These are phyloP conservation scores for Lasioglossum vierecki DNA, from an alignment of 2,888 invertebrate genomes.

Conservation along the genomic window DNA sequence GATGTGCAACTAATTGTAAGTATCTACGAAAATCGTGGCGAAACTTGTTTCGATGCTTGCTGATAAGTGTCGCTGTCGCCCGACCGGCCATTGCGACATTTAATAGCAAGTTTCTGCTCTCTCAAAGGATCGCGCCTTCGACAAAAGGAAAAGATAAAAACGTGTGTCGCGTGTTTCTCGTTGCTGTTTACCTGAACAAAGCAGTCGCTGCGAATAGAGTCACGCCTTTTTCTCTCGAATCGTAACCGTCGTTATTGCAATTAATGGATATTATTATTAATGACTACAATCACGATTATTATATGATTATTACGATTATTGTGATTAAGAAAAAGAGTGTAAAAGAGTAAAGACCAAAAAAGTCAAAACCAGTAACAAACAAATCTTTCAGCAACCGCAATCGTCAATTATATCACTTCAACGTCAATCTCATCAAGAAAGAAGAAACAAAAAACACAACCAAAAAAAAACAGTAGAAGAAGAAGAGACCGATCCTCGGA, in stretches of 20 bases:
- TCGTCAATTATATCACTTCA: constrained; percentile 80
- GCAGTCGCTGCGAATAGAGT: constrained; percentile 6
- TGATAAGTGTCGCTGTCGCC: constrained; percentile 19
- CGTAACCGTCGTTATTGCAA: constrained; percentile 11
- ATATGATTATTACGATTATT: constrained; percentile 74
- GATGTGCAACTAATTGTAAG: constrained; percentile 23
- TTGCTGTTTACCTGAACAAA: constrained; percentile 20
- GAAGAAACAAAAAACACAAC: constrained; percentile 74
- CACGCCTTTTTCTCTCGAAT: constrained; percentile 19
- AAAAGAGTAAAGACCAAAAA: constrained; percentile 72
- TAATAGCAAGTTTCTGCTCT: not conserved
- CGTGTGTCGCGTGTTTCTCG: not conserved
- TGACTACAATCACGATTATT: constrained; percentile 38
- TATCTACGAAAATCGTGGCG: constrained; percentile 8
- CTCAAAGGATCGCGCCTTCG: not conserved
- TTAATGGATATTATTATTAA: constrained; percentile 19
- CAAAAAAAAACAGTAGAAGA: constrained; percentile 63
- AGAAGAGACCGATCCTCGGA: constrained; percentile 68
- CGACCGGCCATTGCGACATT: not conserved
- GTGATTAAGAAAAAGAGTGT: constrained; percentile 79
- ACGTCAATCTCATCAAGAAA: constrained; percentile 79
- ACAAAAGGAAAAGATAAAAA: constrained; percentile 6
- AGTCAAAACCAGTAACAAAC: constrained; percentile 79
- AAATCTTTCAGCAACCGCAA: constrained; percentile 83
- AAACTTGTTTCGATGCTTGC: constrained; percentile 16